Conservation (phyloP, 2,797 vertebrate species). For the Toxotes lorentzi region DNA sequence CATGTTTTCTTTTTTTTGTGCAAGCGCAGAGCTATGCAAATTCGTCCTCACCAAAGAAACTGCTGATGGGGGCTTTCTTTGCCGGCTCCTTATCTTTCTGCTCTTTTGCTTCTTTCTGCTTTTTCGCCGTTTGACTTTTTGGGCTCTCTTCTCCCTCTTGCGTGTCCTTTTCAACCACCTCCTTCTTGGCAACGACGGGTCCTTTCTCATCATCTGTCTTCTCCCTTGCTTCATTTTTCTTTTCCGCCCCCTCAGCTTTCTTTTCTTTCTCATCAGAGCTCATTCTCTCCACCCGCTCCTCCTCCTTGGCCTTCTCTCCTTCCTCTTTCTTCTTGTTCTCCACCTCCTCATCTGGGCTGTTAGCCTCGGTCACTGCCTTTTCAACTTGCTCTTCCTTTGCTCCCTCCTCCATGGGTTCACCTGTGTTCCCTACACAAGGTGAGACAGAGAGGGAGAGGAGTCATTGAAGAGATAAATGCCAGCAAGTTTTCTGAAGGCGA, state of each 20-base stretch:
- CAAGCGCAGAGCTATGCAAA: constrained; percentile 70
- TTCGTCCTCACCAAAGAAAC: constrained; percentile 89
- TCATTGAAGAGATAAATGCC: constrained; percentile 70
- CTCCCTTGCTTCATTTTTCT: constrained; percentile 59
- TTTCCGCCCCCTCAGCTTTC: constrained; percentile 58
- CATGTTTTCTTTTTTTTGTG: constrained; percentile 54
- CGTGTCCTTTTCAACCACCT: constrained; percentile 61
- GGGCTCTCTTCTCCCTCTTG: constrained; percentile 56
- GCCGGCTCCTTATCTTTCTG: constrained; percentile 73
- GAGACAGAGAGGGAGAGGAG: constrained; percentile 55
- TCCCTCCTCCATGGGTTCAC: constrained; percentile 77
- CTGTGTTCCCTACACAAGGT: constrained; percentile 50
- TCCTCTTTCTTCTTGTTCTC: constrained; percentile 45
- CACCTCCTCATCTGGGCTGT: constrained; percentile 52
- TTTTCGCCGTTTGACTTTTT: constrained; percentile 62
- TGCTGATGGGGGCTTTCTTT: constrained; percentile 85
- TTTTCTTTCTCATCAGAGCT: constrained; percentile 55
- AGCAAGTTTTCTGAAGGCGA: constrained; percentile 58
- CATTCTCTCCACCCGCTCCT: constrained; percentile 42
- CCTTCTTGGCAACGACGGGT: constrained; percentile 34
- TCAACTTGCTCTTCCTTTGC: constrained; percentile 63
- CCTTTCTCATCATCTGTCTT: constrained; percentile 63
- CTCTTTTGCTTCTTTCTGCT: constrained; percentile 64
- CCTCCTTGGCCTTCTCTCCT: constrained; percentile 35
- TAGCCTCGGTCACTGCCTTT: constrained; percentile 56